A percentile compares a stretch with the other conserved stretches of the same genome.
Evolutionary conservation across 1,140 invertebrate species (phyloP).

Genomic region (Triops longicaudatus): DNA sequence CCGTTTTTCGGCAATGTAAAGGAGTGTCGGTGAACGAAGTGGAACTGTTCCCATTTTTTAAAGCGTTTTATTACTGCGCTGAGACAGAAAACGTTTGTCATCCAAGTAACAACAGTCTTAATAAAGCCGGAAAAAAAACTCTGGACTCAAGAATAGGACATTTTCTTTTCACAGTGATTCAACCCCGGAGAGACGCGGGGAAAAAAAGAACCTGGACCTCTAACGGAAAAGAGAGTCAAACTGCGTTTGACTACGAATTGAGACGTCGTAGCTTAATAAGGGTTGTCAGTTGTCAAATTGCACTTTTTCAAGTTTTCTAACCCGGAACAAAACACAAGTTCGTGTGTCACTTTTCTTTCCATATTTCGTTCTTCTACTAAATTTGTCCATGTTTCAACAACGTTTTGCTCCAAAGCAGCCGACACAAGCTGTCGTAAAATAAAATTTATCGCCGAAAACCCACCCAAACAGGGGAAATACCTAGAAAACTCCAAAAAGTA

Average conservation of each 20-base stretch:
- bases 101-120: not conserved
- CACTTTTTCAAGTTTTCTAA: not conserved
- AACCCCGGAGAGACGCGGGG: not conserved
- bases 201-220: not conserved
- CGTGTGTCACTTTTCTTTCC: not conserved
- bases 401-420: not conserved
- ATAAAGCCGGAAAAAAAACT: not conserved
- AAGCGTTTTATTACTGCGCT: not conserved
- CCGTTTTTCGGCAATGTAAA: not conserved
- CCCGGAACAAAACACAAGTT: not conserved
- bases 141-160: not conserved
- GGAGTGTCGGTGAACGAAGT: not conserved
- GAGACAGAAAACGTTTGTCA: not conserved
- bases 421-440: conserved; percentile 8
- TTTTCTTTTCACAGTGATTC: not conserved
- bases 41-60: not conserved
- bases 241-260: not conserved
- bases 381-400: not conserved
- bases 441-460: not conserved
- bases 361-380: not conserved
- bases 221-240: not conserved
- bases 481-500: not conserved
- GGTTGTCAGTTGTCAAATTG: conserved; percentile 12
- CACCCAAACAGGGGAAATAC: not conserved
- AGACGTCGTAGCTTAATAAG: not conserved